Evolutionary conservation across 1,140 invertebrate species (phyloP).

Genomic region (Oscheius sp.): DNA sequence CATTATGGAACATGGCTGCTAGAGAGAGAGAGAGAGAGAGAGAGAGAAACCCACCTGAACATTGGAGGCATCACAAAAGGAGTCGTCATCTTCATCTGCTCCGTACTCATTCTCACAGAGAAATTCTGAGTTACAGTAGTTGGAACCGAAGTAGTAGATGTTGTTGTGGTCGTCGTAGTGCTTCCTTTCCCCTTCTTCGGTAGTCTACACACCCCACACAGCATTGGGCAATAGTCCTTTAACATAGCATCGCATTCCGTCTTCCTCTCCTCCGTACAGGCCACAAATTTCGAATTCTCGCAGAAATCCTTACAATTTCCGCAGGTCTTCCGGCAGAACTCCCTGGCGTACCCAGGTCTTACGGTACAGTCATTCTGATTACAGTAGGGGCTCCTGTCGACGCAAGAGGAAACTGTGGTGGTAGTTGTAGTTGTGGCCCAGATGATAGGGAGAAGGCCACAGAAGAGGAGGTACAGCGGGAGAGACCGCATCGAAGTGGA

Average conservation of each 20-base stretch:
- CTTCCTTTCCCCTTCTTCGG: neutral
- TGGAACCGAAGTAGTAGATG: neutral
- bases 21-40: neutral
- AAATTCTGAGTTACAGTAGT: constrained; percentile 6
- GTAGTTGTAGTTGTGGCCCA: no score
- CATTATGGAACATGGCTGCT: no score
- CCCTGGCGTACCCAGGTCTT: constrained; percentile 34
- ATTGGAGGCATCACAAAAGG: neutral
- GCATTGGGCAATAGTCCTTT: constrained; percentile 27
- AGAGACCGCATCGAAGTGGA: no score
- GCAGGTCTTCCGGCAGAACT: constrained; percentile 38
- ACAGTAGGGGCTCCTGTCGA: constrained; percentile 37
- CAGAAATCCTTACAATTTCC: constrained; percentile 31
- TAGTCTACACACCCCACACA: constrained; percentile 28
- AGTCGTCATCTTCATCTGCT: neutral
- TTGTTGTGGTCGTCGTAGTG: neutral
- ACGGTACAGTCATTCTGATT: constrained; percentile 36
- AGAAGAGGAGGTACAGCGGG: no score
- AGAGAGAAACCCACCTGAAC: neutral
- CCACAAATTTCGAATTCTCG: constrained; percentile 30
- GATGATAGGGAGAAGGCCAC: no score
- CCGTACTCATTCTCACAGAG: neutral
- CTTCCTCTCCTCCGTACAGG: constrained; percentile 23
- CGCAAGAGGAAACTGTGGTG: no score
- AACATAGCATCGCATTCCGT: constrained; percentile 36